A percentile compares a stretch with the other conserved stretches of the same genome.
Evolutionary conservation across 2,113 vertebrate species (phyloP).

Genomic region (Origma solitaria): DNA sequence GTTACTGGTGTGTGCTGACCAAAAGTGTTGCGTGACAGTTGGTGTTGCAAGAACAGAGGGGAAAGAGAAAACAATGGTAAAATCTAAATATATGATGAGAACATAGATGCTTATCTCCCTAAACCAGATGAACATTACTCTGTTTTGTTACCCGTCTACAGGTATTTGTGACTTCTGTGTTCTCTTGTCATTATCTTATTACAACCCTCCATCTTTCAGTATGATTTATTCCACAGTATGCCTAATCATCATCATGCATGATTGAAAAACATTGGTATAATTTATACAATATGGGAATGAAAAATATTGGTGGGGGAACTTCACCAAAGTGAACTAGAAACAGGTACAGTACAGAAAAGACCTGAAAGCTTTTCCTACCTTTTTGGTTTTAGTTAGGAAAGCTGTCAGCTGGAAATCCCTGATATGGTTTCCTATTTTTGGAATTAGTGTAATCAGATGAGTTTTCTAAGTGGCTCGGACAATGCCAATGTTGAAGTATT

Average conservation of each 20-base stretch:
- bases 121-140: neutral
- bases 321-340: neutral
- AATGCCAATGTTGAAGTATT: neutral
- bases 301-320: neutral
- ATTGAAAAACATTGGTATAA: neutral
- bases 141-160: neutral
- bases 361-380: neutral
- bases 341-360: neutral
- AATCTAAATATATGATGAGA: neutral
- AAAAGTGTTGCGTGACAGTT: neutral
- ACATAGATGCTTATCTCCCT: neutral
- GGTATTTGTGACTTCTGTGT: neutral
- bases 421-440: neutral
- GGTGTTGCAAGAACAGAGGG: neutral
- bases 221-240: neutral
- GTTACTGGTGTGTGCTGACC: neutral
- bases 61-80: neutral
- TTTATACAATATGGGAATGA: neutral
- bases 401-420: neutral
- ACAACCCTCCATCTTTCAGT: neutral
- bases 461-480: neutral
- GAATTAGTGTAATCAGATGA: neutral
- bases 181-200: neutral
- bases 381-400: neutral
- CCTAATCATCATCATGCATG: neutral